phyloP scores from a whole-genome alignment of 2,888 invertebrate species.

The Aphodius sticticus region DNA sequence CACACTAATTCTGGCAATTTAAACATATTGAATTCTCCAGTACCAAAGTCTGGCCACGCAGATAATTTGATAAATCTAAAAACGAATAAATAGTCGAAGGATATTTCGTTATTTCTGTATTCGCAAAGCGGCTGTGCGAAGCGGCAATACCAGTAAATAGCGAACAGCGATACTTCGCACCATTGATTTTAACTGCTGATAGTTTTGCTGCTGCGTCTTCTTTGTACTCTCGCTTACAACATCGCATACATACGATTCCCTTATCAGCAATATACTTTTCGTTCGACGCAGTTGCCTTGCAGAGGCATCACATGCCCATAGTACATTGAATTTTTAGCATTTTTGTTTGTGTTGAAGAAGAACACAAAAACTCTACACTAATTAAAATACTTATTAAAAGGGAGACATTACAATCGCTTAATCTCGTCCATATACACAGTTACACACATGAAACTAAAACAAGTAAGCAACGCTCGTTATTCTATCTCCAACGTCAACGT shows the following conservation, averaged over 20 bases:
- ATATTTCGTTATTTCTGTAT: not conserved
- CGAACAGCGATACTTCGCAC: not conserved
- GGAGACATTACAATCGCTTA: too few relatives aligned
- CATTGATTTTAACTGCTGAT: constrained; percentile 4
- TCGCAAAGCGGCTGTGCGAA: not conserved
- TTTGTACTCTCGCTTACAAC: constrained; percentile 4
- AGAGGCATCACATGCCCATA: not conserved
- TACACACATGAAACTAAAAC: too few relatives aligned
- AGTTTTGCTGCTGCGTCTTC: constrained; percentile 4
- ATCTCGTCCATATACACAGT: too few relatives aligned
- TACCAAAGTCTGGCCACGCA: too few relatives aligned
- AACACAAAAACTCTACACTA: too few relatives aligned
- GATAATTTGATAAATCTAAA: not conserved
- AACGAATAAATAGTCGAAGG: not conserved
- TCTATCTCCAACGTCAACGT: not conserved
- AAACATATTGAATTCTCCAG: too few relatives aligned
- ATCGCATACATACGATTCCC: constrained; percentile 4
- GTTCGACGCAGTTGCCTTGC: not conserved
- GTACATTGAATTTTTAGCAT: too few relatives aligned
- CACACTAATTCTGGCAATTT: too few relatives aligned
- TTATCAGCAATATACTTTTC: not conserved
- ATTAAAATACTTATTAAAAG: too few relatives aligned
- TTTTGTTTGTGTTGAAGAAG: too few relatives aligned
- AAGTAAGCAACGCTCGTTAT: too few relatives aligned
- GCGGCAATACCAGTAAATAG: not conserved